phyloP scores from a whole-genome alignment of 2,797 vertebrate genomes.

The Parotocinclus haroldoi region DNA sequence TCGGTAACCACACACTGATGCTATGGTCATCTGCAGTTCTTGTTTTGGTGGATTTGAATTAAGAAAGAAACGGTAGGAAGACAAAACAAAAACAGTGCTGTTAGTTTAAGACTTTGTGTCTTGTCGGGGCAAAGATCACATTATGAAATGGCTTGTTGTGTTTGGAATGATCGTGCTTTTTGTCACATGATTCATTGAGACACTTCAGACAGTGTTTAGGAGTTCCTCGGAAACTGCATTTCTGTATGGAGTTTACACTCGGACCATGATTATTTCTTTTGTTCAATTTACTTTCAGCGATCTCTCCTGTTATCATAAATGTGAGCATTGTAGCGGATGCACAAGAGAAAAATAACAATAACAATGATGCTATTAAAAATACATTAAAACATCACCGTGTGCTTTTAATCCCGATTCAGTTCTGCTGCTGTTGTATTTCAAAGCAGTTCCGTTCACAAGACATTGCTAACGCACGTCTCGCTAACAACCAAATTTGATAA shows the following conservation, averaged over 20 bases:
- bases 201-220: conserved; percentile 78
- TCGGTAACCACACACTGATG: conserved; percentile 90
- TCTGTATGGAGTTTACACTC: conserved; percentile 21
- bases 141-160: conserved; percentile 74
- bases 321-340: conserved; percentile 86
- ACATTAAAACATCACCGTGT: conserved; percentile 61
- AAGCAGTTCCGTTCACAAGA: conserved; percentile 17
- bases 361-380: conserved; percentile 51
- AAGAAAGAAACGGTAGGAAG: conserved; percentile 40
- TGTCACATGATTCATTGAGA: conserved; percentile 82
- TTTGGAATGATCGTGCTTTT: conserved; percentile 77
- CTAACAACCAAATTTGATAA: too few relatives aligned
- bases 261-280: conserved; percentile 57
- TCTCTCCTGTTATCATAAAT: conserved; percentile 85
- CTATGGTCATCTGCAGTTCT: conserved; percentile 90
- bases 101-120: conserved; percentile 83
- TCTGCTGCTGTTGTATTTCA: conserved; percentile 44
- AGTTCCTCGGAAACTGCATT: conserved; percentile 78
- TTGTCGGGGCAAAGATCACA: conserved; percentile 78
- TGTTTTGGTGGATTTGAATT: conserved; percentile 74
- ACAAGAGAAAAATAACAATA: conserved; percentile 80
- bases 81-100: conserved; percentile 72
- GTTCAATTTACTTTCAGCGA: conserved; percentile 68
- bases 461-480: background rate
- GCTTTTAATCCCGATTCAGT: conserved; percentile 64